phyloP scores from a whole-genome alignment of 2,113 vertebrate genomes.

The Ammodytes marinus region DNA sequence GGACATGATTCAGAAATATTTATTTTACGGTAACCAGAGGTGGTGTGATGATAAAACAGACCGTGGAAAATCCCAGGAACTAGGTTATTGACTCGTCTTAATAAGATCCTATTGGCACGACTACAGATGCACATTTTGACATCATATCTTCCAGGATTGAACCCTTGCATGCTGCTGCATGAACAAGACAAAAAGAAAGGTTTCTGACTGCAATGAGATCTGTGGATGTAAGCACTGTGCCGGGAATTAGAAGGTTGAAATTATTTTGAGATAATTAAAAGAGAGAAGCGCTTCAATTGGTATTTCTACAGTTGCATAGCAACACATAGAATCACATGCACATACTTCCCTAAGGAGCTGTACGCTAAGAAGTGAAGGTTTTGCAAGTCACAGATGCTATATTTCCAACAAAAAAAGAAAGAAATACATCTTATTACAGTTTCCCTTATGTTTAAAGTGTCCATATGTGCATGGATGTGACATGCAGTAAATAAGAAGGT shows the following conservation, averaged over 20 bases:
- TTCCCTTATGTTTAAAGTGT: not conserved
- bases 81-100: not conserved
- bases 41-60: not conserved
- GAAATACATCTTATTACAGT: constrained; percentile 1
- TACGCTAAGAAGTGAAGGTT: constrained; percentile 40
- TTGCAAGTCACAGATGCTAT: constrained; percentile 26
- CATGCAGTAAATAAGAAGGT: constrained; percentile 8
- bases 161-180: constrained; percentile 1
- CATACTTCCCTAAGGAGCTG: constrained; percentile 44
- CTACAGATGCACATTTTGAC: constrained; percentile 24
- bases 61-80: constrained; percentile 1
- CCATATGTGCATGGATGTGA: constrained; percentile 15
- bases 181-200: constrained; percentile 11
- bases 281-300: constrained; percentile 21
- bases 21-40: not conserved
- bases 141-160: constrained; percentile 6
- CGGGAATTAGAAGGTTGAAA: constrained; percentile 19
- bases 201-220: constrained; percentile 17
- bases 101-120: constrained; percentile 1
- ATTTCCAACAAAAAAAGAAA: constrained; percentile 64
- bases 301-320: constrained; percentile 63
- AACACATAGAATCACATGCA: constrained; percentile 53
- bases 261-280: constrained; percentile 57
- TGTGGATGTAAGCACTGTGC: constrained; percentile 1
- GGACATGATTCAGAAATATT: constrained; percentile 11